Evolutionary conservation across 1,140 invertebrate genomes (phyloP), one percentile per base, ranked within the genome.

Genomic region (Ceratina calcarata): DNA sequence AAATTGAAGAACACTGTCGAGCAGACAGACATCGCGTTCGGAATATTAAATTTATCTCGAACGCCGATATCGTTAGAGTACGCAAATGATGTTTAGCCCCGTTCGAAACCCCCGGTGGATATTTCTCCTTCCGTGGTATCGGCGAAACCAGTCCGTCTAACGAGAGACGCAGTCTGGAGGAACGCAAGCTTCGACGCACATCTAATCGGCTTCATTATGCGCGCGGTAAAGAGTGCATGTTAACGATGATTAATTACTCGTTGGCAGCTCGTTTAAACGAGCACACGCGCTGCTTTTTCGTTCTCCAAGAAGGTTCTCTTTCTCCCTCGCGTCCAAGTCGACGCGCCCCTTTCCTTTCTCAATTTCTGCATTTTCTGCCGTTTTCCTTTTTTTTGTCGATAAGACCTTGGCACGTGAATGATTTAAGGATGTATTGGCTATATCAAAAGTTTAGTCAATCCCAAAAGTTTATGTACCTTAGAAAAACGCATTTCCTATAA

Each of bases 171-270:
- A 6, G 62, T 61, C 53, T 75, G 24, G 57, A 62, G 65, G 61
- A 64, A 55, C 16, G 62, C 53, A 80, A 81, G 66, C 66, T 27
- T 57, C 64, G 22, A 57, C 45, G 32, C 65, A 37, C 49, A 65
- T 22, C 65, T 77, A 65, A 81, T 69, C 66, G 65, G 37, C 73
- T 77, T 76, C 65, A 64, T 81, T 81, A 81, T 77, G 45, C 7
- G 60, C 51, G 74, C 72, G 53, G 27, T 15, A 51, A 77, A 77
- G 73, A 77, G 79, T 76, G 73, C 73, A 51, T 65, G 73, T 77
- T 77, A 77, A 81, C 60, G 73, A 27, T 65, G 78, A 81, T 81
- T 77, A 81, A 81, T 81, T 81, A 77, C 66, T 77, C 58, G 65
- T 77, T 37, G 79, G 60, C 57, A 51, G 74, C 58, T 70, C 51